phyloP scores from a whole-genome alignment of 2,888 invertebrate species.

The Brachyopa scutellaris region DNA sequence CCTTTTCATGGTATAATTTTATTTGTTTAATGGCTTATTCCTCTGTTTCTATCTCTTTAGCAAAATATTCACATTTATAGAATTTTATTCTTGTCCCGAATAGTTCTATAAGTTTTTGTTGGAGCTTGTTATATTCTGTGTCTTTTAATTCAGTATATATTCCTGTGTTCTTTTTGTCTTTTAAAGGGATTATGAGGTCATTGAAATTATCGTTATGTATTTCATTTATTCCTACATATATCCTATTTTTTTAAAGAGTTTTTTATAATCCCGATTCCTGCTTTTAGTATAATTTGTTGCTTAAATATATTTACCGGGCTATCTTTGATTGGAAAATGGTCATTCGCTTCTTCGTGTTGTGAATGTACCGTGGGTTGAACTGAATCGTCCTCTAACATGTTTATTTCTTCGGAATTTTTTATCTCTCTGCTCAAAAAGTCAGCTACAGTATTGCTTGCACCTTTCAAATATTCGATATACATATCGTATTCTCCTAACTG shows the following conservation, averaged over 20 bases:
- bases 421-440: background rate
- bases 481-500: conserved; percentile 65
- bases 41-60: background rate
- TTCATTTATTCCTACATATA: background rate
- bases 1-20: background rate
- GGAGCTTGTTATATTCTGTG: background rate
- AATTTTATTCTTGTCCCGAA: background rate
- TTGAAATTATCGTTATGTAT: no score
- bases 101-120: background rate
- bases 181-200: background rate
- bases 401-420: background rate
- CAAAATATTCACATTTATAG: background rate
- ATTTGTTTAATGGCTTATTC: conserved; percentile 6
- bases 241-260: background rate
- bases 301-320: no score
- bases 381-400: background rate
- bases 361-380: background rate
- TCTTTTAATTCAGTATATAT: background rate
- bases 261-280: background rate
- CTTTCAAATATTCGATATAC: no score
- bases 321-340: background rate
- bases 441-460: conserved; percentile 58
- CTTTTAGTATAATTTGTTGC: no score
- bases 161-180: background rate
- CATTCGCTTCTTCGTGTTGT: background rate